Conservation (phyloP, 2,797 vertebrate genomes). For the Epinephelus coioides region DNA sequence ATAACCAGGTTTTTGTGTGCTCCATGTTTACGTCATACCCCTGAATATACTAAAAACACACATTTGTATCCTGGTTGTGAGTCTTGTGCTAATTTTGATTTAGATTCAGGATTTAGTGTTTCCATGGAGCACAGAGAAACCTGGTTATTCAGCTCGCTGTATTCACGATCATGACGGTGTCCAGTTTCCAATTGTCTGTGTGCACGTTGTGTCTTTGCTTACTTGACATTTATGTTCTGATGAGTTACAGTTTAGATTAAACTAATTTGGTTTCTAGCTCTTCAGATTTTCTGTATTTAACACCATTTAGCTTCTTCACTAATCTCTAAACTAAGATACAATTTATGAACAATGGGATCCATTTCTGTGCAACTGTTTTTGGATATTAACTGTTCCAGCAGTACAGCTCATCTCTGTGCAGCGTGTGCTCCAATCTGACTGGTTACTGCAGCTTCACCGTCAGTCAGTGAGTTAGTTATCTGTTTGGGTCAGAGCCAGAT, state of each 20-base stretch:
- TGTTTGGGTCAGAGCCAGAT: constrained; percentile 45
- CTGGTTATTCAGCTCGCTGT: background rate
- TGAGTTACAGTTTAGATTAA: too few relatives aligned
- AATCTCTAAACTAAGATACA: background rate
- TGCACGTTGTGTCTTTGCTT: background rate
- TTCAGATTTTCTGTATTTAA: too few relatives aligned
- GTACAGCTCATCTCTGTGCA: background rate
- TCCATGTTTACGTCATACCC: background rate
- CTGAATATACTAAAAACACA: background rate
- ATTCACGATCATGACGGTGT: background rate
- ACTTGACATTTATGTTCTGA: background rate
- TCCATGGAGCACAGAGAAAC: background rate
- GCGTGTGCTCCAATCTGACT: background rate
- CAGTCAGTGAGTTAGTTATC: constrained; percentile 21
- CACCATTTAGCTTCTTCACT: background rate
- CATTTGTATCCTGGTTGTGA: background rate
- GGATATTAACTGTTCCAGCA: background rate
- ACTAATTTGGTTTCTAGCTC: too few relatives aligned
- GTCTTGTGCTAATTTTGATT: background rate
- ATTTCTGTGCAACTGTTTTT: background rate
- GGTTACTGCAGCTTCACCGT: constrained; percentile 9
- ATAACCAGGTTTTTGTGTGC: background rate
- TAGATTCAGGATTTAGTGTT: background rate
- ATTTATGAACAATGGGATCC: background rate
- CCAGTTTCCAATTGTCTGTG: background rate